Base-by-base conservation (phyloP, 1,140 invertebrate genomes). In the Ceratina australensis region DNA sequence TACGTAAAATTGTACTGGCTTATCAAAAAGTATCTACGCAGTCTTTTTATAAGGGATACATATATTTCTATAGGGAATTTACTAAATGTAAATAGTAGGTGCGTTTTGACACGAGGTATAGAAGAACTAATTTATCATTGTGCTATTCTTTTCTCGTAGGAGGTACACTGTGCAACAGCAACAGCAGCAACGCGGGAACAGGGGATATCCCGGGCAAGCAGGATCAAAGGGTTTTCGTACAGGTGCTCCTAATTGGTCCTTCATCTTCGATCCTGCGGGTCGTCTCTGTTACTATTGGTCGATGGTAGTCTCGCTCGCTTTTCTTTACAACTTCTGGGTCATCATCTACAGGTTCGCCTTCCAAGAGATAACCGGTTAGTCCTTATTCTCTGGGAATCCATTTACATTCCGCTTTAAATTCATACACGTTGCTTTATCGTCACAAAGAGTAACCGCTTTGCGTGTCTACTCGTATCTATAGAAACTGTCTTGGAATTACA, bases 321-420 rank as follows among this genome's bases (percentile, higher is more conserved):
- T 99, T 93, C 95, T 99, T 76, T 99, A 99, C 94, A 99, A 99
- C 93, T 98, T 99, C 89, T 99, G 98, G 98, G 98, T 99, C 88
- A 98, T 99, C 92, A 98, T 99, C 87, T 99, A 99, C 94, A 95
- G 98, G 91, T 99, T 98, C 94, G 97, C 98, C 92, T 99, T 99
- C 93, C 96, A 97, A 93, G 97, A 97, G 93, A 97, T 97, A 85
- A 96, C 97, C 89, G 94, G 95, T 96, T 86, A 95, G 95, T 94
- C 28, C 15, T 57, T 28, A 2, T 2, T 33, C 42, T 24, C 10
- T 2, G 20, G 42, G 5, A 42, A 42, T 10, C 5, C 5, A 2
- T 42, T 42, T 42, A 42, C 33, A 42, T 42, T 42, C 33, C 33
- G 33, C 33, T 42, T 10, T 15, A 13, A 54, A 15, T 13, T 10